Percentiles rank a stretch among this genome's conserved stretches.
Evolutionary conservation across 2,888 invertebrate genomes (phyloP).

Genomic region (Drosophila parthenogenetica): DNA sequence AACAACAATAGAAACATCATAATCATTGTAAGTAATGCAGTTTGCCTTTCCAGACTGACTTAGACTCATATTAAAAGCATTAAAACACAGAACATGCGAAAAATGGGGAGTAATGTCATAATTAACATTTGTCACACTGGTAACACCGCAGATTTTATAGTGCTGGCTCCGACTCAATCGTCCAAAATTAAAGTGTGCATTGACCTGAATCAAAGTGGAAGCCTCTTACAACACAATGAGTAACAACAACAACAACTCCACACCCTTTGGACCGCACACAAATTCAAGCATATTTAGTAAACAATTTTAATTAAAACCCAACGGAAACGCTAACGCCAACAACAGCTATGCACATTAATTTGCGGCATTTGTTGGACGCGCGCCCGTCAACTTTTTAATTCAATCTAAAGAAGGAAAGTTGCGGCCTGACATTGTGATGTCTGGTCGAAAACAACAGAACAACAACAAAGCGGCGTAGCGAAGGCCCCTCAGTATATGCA

Average conservation of each 20-base stretch:
- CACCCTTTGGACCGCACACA: conserved; percentile 45
- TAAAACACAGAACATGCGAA: conserved; percentile 24
- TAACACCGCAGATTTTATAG: conserved; percentile 52
- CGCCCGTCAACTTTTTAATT: conserved; percentile 76
- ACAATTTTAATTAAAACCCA: conserved; percentile 76
- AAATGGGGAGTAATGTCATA: conserved; percentile 45
- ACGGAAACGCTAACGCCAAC: conserved; percentile 25
- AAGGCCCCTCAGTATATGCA: conserved; percentile 61
- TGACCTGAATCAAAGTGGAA: conserved; percentile 65
- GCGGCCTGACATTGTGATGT: conserved; percentile 48
- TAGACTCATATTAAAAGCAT: conserved; percentile 68
- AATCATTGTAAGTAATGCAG: conserved; percentile 76
- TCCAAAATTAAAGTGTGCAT: conserved; percentile 69
- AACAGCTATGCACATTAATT: conserved; percentile 73
- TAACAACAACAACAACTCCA: conserved; percentile 5
- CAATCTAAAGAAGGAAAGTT: conserved; percentile 68
- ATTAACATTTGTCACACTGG: conserved; percentile 73
- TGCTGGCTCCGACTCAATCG: conserved; percentile 36
- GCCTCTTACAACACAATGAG: conserved; percentile 26
- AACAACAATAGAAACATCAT: conserved; percentile 44
- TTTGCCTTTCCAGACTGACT: conserved; percentile 53
- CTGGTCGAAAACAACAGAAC: conserved; percentile 37
- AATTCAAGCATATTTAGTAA: conserved; percentile 76
- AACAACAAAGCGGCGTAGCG: conserved; percentile 14
- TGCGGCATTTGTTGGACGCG: conserved; percentile 69